Base-by-base conservation (phyloP, 2,888 invertebrate genomes). In the Neoitamus cyanurus region DNA sequence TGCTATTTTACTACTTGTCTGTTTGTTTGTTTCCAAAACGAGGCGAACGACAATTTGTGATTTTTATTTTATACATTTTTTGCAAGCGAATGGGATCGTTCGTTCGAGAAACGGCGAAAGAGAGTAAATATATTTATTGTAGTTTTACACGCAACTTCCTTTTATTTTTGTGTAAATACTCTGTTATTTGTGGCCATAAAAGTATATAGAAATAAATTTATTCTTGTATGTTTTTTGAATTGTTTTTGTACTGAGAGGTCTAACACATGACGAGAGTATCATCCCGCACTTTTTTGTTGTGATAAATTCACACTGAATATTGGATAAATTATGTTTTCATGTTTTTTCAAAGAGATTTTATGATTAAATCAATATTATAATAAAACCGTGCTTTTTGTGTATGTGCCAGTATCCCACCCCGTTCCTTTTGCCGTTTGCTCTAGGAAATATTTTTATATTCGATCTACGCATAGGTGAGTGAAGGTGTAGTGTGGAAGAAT, bases 351-450 rank as follows among this genome's bases (percentile, higher is more conserved):
- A 75, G 34, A 75, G 31, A 42, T 75, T 75, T 75, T 75, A 75
- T 42, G 42, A 75, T 75, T 75, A 75, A 75, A 75, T 75, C 42
- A 83, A 83, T 42, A 34, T 83, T 70, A 83, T 83, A 42, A 58
- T 70, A n/a, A 83, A 70, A 70, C 3, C 31, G 37, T 37, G 58
- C 6, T 20, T 3, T 58, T 25, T 58, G 15, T 9, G 9, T 58
- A 58, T 58, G n/a, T 58, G 5, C 58, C 25, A 20, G 5, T 25
- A 9, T 25, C 58, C 25, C 20, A 11, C 3, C 15, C 48, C 48
- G 7, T 48, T 48, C 34, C 34, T 34, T 7, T 34, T 34, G 34
- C 34, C 7, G 7, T 34, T 34, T n/a, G n/a, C n/a, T n/a, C n/a
- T n/a, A n/a, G n/a, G n/a, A n/a, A n/a, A n/a, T n/a, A n/a, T n/a